A percentile compares a stretch with the other conserved stretches of the same genome.
phyloP scores from a whole-genome alignment of 2,888 invertebrate species.

The Corbicula japonica region DNA sequence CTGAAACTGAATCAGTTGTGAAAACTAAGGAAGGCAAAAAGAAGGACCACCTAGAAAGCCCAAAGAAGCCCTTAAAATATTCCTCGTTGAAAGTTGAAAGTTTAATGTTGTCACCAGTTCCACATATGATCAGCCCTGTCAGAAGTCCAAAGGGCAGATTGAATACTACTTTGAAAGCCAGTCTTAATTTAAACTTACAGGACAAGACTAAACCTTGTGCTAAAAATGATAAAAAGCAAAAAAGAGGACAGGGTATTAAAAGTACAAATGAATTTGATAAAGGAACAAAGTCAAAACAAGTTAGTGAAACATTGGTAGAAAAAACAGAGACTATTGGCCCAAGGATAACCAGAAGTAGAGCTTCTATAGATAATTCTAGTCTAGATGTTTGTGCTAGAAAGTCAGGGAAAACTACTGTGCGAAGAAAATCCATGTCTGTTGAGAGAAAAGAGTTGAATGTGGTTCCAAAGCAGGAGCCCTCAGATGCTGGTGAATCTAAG shows the following conservation, averaged over 20 bases:
- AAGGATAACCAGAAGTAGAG: neutral
- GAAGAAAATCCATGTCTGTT: neutral
- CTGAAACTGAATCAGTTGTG: neutral
- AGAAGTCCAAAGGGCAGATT: conserved; percentile 36
- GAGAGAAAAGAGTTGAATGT: neutral
- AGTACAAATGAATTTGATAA: neutral
- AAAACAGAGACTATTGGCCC: neutral
- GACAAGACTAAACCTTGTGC: neutral
- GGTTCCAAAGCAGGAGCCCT: neutral
- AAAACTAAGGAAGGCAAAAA: neutral
- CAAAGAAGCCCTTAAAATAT: neutral
- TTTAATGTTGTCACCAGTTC: conserved; percentile 37
- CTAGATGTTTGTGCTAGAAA: conserved; percentile 10
- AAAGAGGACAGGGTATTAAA: neutral
- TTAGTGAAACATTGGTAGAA: neutral
- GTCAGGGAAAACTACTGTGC: conserved; percentile 1
- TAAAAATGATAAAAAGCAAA: neutral
- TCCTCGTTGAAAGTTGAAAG: conserved; percentile 2
- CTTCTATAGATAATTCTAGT: conserved; percentile 2
- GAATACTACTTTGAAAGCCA: neutral
- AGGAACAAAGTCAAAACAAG: neutral
- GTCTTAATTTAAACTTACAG: neutral
- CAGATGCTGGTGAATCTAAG: neutral
- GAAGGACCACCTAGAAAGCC: neutral
- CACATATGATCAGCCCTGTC: conserved; percentile 57